Evolutionary conservation across 2,888 invertebrate genomes (phyloP), one percentile per base, ranked within the genome.

Genomic region (Lampropteryx suffumata): DNA sequence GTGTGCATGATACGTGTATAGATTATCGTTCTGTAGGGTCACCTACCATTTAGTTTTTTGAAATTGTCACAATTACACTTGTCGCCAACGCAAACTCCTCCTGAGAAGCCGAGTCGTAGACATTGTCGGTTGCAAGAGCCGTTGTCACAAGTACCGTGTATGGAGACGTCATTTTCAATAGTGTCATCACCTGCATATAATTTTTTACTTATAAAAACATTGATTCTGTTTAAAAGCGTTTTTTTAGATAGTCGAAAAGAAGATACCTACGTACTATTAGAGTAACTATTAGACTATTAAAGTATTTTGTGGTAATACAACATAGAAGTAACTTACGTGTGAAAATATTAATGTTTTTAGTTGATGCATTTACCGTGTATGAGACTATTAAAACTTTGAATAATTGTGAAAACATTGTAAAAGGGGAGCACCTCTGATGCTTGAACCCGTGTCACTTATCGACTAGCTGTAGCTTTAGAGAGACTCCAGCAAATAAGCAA

Each of bases 71-170:
- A 78, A 47, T 70, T 67, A 57, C 75, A 78, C 7, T 42, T 55
- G 28, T 64, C 67, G 0, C 62, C 57, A 8, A 68, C 64, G 54
- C 75, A 76, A 2, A 51, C 59, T 0, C 76, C 76, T 0, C 71
- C 68, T 0, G 65, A 57, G 41, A 73, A 71, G 4, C 68, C 67
- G 3, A 73, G 57, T 2, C 46, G 52, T 1, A 65, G 65, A 44
- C 78, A 80, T 0, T 55, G 45, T 37, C 70, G 73, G 7, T 73
- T 62, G 40, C 77, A 79, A 3, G 49, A 62, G 3, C 6, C 37
- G 17, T 41, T 47, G 42, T 66, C 58, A 47, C 76, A 76, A n/a
- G n/a, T n/a, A 43, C 30, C 35, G 11, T 9, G 24, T 7, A 11
- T 0, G 24, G 41, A 30, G 30, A 30, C 13, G 14, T 30, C 30